Evolutionary conservation across 30 jellyfish, hydroid and myxozoan genomes (phyloP).

Genomic region (Cassiopea andromeda): DNA sequence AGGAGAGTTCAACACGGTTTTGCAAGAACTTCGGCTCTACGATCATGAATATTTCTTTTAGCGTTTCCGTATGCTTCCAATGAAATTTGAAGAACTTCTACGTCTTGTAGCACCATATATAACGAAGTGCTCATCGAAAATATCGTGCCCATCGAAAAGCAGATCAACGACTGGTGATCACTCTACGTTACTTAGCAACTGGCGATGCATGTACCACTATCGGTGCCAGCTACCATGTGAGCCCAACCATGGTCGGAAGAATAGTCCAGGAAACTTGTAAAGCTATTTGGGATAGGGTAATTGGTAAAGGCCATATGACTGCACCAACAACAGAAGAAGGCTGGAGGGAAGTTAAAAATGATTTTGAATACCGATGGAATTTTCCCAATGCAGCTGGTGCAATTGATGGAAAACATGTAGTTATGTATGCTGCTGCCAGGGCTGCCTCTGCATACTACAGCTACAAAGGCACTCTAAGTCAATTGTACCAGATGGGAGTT

Average conservation of each 20-base stretch:
- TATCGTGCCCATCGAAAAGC: neutral
- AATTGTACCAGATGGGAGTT: slow-evolving; percentile 58
- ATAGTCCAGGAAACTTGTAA: slow-evolving; percentile 34
- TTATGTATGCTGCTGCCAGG: slow-evolving; percentile 47
- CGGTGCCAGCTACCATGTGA: slow-evolving; percentile 55
- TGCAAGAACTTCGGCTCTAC: neutral
- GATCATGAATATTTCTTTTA: neutral
- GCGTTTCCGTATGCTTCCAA: slow-evolving; percentile 29
- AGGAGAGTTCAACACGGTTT: slow-evolving; percentile 9
- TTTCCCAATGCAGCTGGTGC: slow-evolving; percentile 53
- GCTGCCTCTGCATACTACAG: slow-evolving; percentile 30
- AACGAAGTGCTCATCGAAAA: neutral
- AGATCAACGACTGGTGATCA: slow-evolving; percentile 1
- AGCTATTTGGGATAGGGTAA: slow-evolving; percentile 33
- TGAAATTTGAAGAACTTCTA: slow-evolving; percentile 29
- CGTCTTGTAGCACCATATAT: slow-evolving; percentile 11
- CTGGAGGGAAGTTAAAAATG: slow-evolving; percentile 27
- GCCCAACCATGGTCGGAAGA: slow-evolving; percentile 34
- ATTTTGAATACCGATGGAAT: slow-evolving; percentile 24
- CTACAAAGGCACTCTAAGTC: slow-evolving; percentile 64
- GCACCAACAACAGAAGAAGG: slow-evolving; percentile 26
- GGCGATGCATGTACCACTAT: slow-evolving; percentile 76
- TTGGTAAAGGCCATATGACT: neutral
- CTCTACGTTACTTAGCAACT: slow-evolving; percentile 14
- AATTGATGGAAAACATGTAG: slow-evolving; percentile 56